phyloP scores from a whole-genome alignment of 1,140 invertebrate genomes.

The Calephelis virginiensis region DNA sequence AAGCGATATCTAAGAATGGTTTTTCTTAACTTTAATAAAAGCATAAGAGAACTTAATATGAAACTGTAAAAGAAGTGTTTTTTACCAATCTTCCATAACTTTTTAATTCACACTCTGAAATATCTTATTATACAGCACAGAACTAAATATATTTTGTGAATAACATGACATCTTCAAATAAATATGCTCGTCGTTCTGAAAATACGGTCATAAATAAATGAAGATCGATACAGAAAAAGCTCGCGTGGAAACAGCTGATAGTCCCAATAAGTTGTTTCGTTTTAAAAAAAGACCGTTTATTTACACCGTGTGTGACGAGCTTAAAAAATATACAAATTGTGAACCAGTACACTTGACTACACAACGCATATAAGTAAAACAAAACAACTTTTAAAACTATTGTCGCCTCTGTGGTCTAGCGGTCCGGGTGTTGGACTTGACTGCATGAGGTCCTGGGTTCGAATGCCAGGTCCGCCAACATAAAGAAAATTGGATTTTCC shows the following conservation, averaged over 20 bases:
- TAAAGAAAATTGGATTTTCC: too few species aligned
- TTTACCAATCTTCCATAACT: too few species aligned
- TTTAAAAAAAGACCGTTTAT: slow-evolving; percentile 19
- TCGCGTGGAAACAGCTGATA: slow-evolving; percentile 20
- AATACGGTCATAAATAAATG: slow-evolving; percentile 13
- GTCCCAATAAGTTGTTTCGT: slow-evolving; percentile 6
- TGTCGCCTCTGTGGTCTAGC: too few species aligned
- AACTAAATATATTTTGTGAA: neutral
- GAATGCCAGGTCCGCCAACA: too few species aligned
- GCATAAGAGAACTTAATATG: too few species aligned
- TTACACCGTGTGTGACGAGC: slow-evolving; percentile 14
- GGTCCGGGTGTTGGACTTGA: too few species aligned
- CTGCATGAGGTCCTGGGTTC: too few species aligned
- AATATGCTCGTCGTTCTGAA: slow-evolving; percentile 1
- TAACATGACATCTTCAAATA: slow-evolving; percentile 3
- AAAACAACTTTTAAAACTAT: too few species aligned
- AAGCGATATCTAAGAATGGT: too few species aligned
- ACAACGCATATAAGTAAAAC: neutral
- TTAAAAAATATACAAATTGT: slow-evolving; percentile 19
- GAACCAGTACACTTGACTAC: neutral
- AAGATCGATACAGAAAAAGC: slow-evolving; percentile 10
- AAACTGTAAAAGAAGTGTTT: too few species aligned
- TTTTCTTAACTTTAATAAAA: too few species aligned
- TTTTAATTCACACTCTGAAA: neutral
- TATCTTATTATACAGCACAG: slow-evolving; percentile 1